phyloP scores from a whole-genome alignment of 2,797 vertebrate species.

The Podarcis siculus region DNA sequence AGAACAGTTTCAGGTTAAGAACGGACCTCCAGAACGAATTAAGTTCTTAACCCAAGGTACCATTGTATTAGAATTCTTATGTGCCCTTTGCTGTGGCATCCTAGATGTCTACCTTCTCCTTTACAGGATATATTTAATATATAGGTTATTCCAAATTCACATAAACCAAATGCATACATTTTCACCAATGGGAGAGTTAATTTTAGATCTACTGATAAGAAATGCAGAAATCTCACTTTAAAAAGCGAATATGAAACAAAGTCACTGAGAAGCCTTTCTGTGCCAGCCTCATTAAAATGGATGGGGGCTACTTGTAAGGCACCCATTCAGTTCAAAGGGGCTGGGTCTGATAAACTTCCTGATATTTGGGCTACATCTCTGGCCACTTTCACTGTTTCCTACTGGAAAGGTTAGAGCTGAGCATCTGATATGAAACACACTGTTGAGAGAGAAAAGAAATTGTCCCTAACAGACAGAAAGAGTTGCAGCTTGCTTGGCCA shows the following conservation, averaged over 20 bases:
- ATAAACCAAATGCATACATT: neutral
- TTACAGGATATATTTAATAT: neutral
- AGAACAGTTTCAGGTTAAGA: no score
- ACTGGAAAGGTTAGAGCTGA: conserved; percentile 48
- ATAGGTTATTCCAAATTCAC: neutral
- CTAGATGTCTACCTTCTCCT: neutral
- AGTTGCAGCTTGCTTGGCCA: conserved; percentile 46
- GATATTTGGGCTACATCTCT: neutral
- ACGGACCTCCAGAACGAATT: no score
- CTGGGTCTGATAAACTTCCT: neutral
- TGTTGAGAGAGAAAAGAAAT: conserved; percentile 46
- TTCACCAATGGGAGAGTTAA: neutral
- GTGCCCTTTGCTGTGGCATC: no score
- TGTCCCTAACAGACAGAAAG: neutral
- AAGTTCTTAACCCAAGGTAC: no score
- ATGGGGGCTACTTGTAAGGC: no score
- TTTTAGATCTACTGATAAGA: neutral
- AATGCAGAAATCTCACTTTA: neutral
- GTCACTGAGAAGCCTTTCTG: neutral
- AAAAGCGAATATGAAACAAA: neutral
- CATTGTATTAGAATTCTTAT: no score
- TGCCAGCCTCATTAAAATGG: neutral
- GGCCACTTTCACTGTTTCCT: neutral
- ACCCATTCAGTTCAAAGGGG: neutral
- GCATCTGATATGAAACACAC: conserved; percentile 58